Evolutionary conservation across 2,888 invertebrate genomes (phyloP), one percentile per base, ranked within the genome.

Genomic region (Pachycephus smyrnensis): DNA sequence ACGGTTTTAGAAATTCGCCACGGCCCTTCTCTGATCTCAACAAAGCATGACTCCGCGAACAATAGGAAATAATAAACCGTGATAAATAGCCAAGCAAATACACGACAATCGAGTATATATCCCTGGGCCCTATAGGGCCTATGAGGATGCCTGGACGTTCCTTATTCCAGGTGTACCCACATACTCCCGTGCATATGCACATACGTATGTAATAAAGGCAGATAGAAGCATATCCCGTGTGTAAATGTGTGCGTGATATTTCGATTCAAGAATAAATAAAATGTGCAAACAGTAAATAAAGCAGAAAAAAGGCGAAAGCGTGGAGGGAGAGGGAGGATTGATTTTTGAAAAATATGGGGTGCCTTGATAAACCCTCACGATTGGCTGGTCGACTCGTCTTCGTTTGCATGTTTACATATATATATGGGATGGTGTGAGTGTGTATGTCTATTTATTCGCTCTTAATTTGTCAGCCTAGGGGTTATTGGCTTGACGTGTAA

Each of bases 11-110:
- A 87, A 81, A 83, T 85, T 83, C 79, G 80, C 80, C 74, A 71
- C 76, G 81, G 87, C 86, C 88, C 88, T 89, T 82, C 85, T 84
- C 83, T 81, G 84, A 73, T 84, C 81, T 83, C 86, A 86, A 90
- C 90, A 90, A 90, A 89, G 86, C 88, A 85, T 88, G 87, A 89
- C 88, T 88, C 85, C 82, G 82, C 81, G 83, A 88, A 91, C 91
- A 91, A 91, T 91, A 86, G 87, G 90, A 89, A 91, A 91, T 91
- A 91, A 91, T 91, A 91, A 91, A 91, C 91, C 91, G 89, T 91
- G 91, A 91, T 91, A 91, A 91, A 91, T 91, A 90, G 91, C 90
- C 88, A 81, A 86, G 89, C 90, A 90, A 90, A 90, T 89, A 90
- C 83, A 87, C 83, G 86, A 85, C 88, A 84, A 89, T 88, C 84